Base-by-base conservation (phyloP, 2,113 vertebrate genomes). In the Hypanus sabinus region DNA sequence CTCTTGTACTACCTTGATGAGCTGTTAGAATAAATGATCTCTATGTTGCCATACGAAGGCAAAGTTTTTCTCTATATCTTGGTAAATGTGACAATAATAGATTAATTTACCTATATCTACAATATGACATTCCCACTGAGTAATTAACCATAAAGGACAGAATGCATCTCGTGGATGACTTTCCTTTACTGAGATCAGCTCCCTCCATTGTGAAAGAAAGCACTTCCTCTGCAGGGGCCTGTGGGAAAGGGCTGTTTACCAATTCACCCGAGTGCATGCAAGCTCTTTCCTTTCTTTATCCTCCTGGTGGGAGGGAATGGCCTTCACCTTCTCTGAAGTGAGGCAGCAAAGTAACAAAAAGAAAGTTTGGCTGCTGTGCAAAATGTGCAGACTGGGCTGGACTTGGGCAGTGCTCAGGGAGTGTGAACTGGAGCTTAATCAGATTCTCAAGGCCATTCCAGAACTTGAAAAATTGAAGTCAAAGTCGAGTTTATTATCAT, bases 201-300 rank as follows among this genome's bases (percentile, higher is more conserved):
- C 62, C 94, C 95, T 96, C 94, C 94, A 65, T 94, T 95, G 93
- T 94, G 95, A 96, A 96, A 96, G 94, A 87, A 96, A 95, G 95
- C 95, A 95, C 95, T 95, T 94, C 95, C 95, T 95, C 96, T 94
- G 30, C 36, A 95, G 95, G 95, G 95, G 93, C 94, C 92, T 94
- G 94, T 95, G 95, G 95, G 95, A 94, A 94, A 65, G 95, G 94
- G 94, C 93, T 94, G 94, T 92, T 94, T 95, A 93, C 95, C 96
- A 92, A 96, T 96, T 96, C 95, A 95, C 95, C 94, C 0, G 27
- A 94, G 95, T 96, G 95, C 94, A 94, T 94, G 94, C n/a, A 2
- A 91, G n/a, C 87, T 33, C 87, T 68, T 65, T 83, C 46, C 87
- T 62, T 60, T 46, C 55, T 57, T 91, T 36, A 46, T 91, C 1